Base-by-base conservation (phyloP, 2,113 vertebrate genomes). In the Charadrius vociferus region DNA sequence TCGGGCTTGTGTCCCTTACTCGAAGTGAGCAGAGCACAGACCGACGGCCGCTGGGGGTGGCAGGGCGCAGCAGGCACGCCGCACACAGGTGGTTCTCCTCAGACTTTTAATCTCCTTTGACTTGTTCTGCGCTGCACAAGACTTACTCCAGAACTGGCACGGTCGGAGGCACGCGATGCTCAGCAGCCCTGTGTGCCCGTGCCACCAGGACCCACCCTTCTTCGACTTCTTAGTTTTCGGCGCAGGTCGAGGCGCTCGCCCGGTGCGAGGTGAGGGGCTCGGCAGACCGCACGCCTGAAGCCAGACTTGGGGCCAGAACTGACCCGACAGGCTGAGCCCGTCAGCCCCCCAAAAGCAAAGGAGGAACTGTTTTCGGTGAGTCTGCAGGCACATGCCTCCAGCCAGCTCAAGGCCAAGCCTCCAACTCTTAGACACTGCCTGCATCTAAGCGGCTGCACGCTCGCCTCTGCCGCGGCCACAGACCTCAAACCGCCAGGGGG, bases 381-480 rank as follows among this genome's bases (percentile, higher is more conserved):
- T 13, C 58, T 84, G 49, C 61, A 43, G 78, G 65, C n/a, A 14
- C 29, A 30, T 34, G 62, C 9, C 65, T 82, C 47, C 75, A 53
- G 21, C 10, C 36, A 53, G 37, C 1, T 7, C 36, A 41, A 10
- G 10, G 29, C 37, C 32, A 34, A 49, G 68, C 59, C 10, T 41
- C 9, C 12, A 30, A 65, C 41, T 30, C 62, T 41, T 10, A 41
- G 37, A 30, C 9, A 12, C 27, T 41, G 37, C n/a, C 81, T 39
- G 63, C 34, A 16, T 2, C 39, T 4, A 12, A 26, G 84, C 10
- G 2, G 50, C 72, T 52, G 84, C 77, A 10, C 0, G 0, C 32
- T 68, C 75, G 43, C 30, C 70, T 73, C 55, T 8, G 2, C 47
- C 0, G 0, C 24, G 2, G 55, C 34, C 6, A 0, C 86, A 83